These are phyloP conservation scores for Hanleya hanleyi DNA, from an alignment of 2,888 invertebrate species.

Conservation along the genomic window DNA sequence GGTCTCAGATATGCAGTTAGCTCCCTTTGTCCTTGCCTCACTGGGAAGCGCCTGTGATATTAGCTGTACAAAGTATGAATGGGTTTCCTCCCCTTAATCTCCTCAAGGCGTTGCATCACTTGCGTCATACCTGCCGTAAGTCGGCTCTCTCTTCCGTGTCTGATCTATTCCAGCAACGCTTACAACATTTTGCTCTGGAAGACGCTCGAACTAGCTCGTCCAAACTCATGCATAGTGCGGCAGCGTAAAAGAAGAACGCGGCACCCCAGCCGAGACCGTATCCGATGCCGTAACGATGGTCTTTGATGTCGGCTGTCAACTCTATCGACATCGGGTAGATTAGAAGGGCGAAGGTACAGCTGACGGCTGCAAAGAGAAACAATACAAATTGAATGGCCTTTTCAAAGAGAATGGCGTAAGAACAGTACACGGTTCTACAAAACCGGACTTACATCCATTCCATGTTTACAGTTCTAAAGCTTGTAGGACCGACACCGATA, in stretches of 20 bases:
- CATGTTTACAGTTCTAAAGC: no score
- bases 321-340: constrained; percentile 69
- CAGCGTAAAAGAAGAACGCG: constrained; percentile 66
- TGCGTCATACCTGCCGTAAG: background rate
- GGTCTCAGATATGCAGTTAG: no score
- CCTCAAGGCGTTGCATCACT: no score
- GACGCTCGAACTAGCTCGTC: constrained; percentile 67
- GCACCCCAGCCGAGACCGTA: constrained; percentile 72
- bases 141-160: background rate
- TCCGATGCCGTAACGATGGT: constrained; percentile 67
- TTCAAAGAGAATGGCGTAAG: no score
- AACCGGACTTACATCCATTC: no score
- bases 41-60: no score
- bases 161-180: constrained; percentile 1
- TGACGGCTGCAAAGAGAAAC: constrained; percentile 60
- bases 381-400: no score
- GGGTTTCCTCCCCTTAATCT: no score
- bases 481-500: no score
- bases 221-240: constrained; percentile 68
- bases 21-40: no score
- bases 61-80: no score
- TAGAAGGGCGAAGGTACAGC: constrained; percentile 66
- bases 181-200: constrained; percentile 55
- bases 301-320: constrained; percentile 46
- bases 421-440: no score